These are phyloP conservation scores for Rhamphomyia laevipes DNA, from an alignment of 2,888 invertebrate genomes.

Conservation along the genomic window DNA sequence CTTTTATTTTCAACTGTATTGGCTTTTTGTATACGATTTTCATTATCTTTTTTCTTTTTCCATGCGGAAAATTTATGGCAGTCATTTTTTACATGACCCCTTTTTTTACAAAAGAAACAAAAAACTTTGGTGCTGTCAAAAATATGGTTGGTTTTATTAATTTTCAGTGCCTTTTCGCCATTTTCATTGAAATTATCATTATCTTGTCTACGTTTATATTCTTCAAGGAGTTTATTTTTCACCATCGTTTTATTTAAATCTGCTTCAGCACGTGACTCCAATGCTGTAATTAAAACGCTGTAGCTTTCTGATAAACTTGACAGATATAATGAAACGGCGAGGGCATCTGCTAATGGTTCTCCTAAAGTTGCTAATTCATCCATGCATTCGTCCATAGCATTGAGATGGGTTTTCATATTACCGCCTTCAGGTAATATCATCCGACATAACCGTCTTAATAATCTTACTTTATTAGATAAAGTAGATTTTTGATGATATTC, in stretches of 20 bases:
- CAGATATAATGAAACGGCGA: neutral
- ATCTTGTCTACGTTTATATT: slow-evolving; percentile 9
- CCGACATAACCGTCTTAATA: neutral
- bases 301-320: neutral
- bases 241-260: slow-evolving; percentile 10
- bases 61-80: slow-evolving; percentile 12
- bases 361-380: neutral
- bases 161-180: neutral
- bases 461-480: neutral
- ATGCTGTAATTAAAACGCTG: slow-evolving; percentile 3
- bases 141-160: neutral
- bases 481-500: neutral
- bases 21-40: neutral
- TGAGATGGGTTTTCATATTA: neutral
- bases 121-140: neutral
- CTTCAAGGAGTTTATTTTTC: slow-evolving; percentile 10
- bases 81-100: slow-evolving; percentile 10
- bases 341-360: neutral
- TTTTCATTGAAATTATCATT: neutral
- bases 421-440: neutral
- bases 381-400: neutral
- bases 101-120: slow-evolving; percentile 10
- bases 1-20: neutral
- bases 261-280: slow-evolving; percentile 1
- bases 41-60: slow-evolving; percentile 6